These are phyloP conservation scores for Sebastes schlegelii DNA, from an alignment of 2,113 vertebrate species.

Conservation along the genomic window DNA sequence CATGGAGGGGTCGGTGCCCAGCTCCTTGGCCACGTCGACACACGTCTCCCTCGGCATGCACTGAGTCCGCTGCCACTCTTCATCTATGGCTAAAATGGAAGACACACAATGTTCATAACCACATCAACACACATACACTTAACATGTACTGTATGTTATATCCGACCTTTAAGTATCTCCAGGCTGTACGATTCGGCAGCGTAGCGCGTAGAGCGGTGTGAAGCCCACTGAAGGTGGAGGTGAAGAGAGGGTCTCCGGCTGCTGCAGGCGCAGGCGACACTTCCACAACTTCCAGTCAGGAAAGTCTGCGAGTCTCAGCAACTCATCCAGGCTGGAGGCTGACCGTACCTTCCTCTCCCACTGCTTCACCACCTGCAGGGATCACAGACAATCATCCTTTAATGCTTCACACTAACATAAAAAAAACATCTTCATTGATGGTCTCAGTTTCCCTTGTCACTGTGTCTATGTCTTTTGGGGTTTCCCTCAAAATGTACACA, in stretches of 20 bases:
- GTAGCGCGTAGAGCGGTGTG: constrained; percentile 93
- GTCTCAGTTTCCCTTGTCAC: background rate
- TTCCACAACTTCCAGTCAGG: constrained; percentile 97
- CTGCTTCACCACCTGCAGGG: constrained; percentile 77
- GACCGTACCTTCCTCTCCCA: constrained; percentile 90
- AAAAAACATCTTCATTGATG: background rate
- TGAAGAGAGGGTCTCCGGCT: constrained; percentile 73
- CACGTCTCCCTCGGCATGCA: constrained; percentile 95
- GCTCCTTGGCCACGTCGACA: constrained; percentile 93
- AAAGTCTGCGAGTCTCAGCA: constrained; percentile 91
- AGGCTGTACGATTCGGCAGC: constrained; percentile 93
- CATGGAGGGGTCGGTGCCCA: constrained; percentile 89
- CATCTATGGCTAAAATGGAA: constrained; percentile 89
- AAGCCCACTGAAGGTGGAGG: constrained; percentile 73
- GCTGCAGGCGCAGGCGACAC: constrained; percentile 90
- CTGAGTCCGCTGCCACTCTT: constrained; percentile 97
- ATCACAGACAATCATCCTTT: constrained; percentile 10
- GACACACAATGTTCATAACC: background rate
- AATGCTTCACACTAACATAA: background rate
- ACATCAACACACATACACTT: background rate
- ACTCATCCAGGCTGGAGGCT: constrained; percentile 92
- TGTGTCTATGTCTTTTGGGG: background rate
- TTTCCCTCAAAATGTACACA: background rate
- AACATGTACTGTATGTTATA: background rate
- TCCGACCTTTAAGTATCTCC: constrained; percentile 92